Evolutionary conservation across 2,888 invertebrate genomes (phyloP).

Genomic region (Acrocera orbiculus): DNA sequence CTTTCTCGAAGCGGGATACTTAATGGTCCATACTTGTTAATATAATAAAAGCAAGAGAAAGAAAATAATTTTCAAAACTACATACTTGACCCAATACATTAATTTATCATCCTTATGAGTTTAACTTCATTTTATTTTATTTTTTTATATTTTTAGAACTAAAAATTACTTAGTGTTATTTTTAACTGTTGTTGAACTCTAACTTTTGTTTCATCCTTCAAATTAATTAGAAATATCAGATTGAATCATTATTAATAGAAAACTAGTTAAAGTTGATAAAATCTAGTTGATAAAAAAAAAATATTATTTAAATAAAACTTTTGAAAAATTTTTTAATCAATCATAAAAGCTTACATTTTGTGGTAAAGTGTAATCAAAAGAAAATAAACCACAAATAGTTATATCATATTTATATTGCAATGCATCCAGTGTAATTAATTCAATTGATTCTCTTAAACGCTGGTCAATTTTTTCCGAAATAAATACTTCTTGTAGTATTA

Average conservation of each 20-base stretch:
- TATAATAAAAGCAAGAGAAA: too few species aligned
- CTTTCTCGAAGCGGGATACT: too few species aligned
- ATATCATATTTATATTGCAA: conserved; percentile 18
- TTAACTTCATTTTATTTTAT: too few species aligned
- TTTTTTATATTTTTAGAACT: too few species aligned
- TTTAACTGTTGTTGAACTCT: neutral
- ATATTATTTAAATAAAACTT: conserved; percentile 1
- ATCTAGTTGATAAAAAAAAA: conserved; percentile 15
- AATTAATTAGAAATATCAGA: conserved; percentile 24
- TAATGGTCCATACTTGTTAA: too few species aligned
- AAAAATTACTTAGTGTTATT: too few species aligned
- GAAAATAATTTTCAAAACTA: too few species aligned
- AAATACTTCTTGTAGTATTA: conserved; percentile 19
- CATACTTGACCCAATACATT: too few species aligned
- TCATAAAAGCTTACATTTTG: conserved; percentile 13
- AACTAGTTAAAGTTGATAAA: conserved; percentile 22
- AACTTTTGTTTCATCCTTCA: conserved; percentile 15
- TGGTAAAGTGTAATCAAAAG: conserved; percentile 19
- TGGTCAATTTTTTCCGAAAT: conserved; percentile 18
- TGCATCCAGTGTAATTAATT: conserved; percentile 20
- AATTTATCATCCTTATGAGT: too few species aligned
- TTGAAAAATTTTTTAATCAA: neutral
- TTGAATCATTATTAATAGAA: conserved; percentile 26
- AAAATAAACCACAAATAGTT: conserved; percentile 20
- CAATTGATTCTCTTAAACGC: conserved; percentile 20